These are phyloP conservation scores for Troides helena DNA, from an alignment of 2,888 invertebrate genomes.

Conservation along the genomic window DNA sequence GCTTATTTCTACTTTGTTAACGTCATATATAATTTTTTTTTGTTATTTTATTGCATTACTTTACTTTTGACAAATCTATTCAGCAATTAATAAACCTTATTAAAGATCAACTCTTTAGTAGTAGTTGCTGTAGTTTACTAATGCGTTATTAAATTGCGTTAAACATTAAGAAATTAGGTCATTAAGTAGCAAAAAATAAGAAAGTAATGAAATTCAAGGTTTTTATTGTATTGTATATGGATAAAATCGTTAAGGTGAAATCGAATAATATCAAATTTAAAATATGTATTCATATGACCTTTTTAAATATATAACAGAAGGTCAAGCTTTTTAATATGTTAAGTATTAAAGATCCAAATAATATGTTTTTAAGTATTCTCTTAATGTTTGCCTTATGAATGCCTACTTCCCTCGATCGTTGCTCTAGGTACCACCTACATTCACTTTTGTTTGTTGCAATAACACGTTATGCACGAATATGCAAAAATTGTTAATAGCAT, in stretches of 20 bases:
- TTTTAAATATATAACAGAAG: conserved; percentile 1
- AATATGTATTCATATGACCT: conserved; percentile 11
- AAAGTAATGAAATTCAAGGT: conserved; percentile 13
- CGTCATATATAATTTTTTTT: neutral
- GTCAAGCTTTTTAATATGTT: conserved; percentile 12
- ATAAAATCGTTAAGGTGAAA: conserved; percentile 4
- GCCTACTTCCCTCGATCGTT: conserved; percentile 19
- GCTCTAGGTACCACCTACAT: conserved; percentile 52
- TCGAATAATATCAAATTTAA: neutral
- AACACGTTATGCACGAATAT: conserved; percentile 33
- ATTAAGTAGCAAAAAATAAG: conserved; percentile 12
- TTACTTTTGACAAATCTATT: neutral
- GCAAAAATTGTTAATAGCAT: conserved; percentile 20
- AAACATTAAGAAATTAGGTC: conserved; percentile 1
- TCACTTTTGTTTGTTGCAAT: conserved; percentile 70
- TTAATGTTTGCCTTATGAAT: conserved; percentile 10
- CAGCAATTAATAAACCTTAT: neutral
- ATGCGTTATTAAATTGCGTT: conserved; percentile 4
- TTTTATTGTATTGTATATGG: neutral
- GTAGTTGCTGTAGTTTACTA: neutral
- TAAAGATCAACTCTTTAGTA: neutral
- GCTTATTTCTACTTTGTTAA: conserved; percentile 19
- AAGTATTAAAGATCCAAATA: neutral
- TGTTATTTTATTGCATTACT: neutral
- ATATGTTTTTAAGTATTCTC: neutral